Evolutionary conservation across 2,113 vertebrate species (phyloP), one percentile per base, ranked within the genome.

Genomic region (Octodon degus): DNA sequence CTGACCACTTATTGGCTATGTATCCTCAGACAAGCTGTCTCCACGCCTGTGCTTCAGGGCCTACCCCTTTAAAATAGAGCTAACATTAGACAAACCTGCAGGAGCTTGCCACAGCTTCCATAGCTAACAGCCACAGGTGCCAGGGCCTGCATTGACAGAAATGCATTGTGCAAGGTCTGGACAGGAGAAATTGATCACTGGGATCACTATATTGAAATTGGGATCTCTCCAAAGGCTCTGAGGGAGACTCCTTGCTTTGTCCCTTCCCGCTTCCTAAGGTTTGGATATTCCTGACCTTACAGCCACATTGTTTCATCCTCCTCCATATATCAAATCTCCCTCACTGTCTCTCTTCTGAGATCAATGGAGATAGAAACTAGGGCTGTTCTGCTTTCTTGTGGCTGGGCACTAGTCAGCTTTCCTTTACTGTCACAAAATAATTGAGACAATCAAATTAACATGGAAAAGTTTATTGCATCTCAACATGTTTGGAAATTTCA

Each of bases 251-350:
- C 2, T 3, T 2, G 7, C 24, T n/a, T 47, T 7, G 3, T 37
- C 30, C 3, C 74, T 16, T 63, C 32, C 47, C 5, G 47, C 74
- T 47, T 77, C 25, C 24, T 19, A 7, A 20, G 27, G 2, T 34
- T 50, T 27, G n/a, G 4, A 16, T 40, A 19, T 8, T n/a, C 43
- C 16, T 19, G 10, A n/a, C 27, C 53, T 84, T 43, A 19, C 27
- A 37, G 47, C 3, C 60, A 30, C 7, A 53, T 7, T 63, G 5
- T 32, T 13, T 27, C 17, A 2, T 3, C 8, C 5, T 76, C 5
- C 10, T 37, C 30, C 10, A 0, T 12, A 7, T 14, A 17, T 77
- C 32, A 7, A 1, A 13, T n/a, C 22, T n/a, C 27, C 32, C 50
- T 68, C 0, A 16, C 0, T n/a, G 10, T 10, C 6, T 68, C 24